Percentiles rank a stretch among this genome's conserved stretches.
These are phyloP conservation scores for Periparus ater DNA, from an alignment of 2,797 vertebrate genomes.

Conservation along the genomic window DNA sequence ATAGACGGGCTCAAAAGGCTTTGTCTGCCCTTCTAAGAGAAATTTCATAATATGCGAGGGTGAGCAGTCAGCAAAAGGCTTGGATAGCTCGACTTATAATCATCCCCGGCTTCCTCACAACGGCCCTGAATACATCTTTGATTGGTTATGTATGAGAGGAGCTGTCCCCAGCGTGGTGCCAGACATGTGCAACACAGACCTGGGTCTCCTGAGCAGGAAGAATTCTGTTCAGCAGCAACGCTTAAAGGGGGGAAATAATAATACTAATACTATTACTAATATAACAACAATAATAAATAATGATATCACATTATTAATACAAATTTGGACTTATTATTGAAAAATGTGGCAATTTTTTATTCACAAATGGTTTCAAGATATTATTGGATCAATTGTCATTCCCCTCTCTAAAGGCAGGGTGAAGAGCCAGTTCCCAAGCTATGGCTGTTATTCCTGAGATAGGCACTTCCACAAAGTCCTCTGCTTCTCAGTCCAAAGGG, in stretches of 20 bases:
- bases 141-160: constrained; percentile 78
- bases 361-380: constrained; percentile 47
- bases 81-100: constrained; percentile 58
- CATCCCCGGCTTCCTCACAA: constrained; percentile 66
- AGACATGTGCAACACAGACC: constrained; percentile 70
- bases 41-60: constrained; percentile 70
- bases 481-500: neutral
- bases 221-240: constrained; percentile 59
- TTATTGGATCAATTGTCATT: neutral
- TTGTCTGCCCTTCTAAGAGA: constrained; percentile 72
- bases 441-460: neutral
- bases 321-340: neutral
- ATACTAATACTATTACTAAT: neutral
- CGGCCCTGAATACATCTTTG: constrained; percentile 77
- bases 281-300: neutral
- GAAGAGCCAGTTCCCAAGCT: constrained; percentile 44
- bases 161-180: constrained; percentile 74
- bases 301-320: neutral
- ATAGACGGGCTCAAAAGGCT: constrained; percentile 58
- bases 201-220: constrained; percentile 63
- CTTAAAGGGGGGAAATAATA: neutral
- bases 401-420: neutral
- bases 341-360: constrained; percentile 68
- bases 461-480: constrained; percentile 1
- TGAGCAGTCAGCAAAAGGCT: constrained; percentile 69